Base-by-base conservation (phyloP, 2,113 vertebrate genomes). In the Sinocyclocheilus anophthalmus region DNA sequence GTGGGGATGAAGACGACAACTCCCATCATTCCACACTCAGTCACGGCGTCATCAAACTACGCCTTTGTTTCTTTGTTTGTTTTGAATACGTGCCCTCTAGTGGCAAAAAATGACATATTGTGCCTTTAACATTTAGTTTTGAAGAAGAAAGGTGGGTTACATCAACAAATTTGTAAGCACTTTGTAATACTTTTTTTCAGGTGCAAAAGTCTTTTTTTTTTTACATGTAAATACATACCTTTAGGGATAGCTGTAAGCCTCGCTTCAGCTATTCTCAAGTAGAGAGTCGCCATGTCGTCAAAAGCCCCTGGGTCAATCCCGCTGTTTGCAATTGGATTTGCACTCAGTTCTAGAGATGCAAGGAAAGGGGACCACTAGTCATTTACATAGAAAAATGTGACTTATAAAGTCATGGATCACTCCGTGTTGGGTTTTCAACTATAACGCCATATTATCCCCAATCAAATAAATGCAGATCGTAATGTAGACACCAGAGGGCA, bases 221-320 rank as follows among this genome's bases (percentile, higher is more conserved):
- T 55, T 72, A 61, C 0, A 59, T 0, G 3, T 77, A 45, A 7
- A 59, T 39, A 12, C 37, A 30, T 94, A 98, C 98, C 97, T 98
- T 99, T 99, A 84, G 98, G 98, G 84, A 99, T 57, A 37, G 96
- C 95, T 11, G 97, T 98, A 48, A 99, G 93, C 91, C 96, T 98
- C 30, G 97, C 96, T 91, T 99, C 97, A 80, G 98, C 96, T 53
- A 99, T 97, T 86, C 98, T 95, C 65, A 99, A 91, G 18, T 98
- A 98, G 20, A 96, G 96, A n/a, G 97, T 95, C 0, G 96, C 95
- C 91, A 99, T 92, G 42, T 96, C 96, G 87, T 98, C 96, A 59
- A 99, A 99, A 69, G 98, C 97, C 42, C 96, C 97, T 48, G 96
- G 92, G 86, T 97, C 96, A 84, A 99, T 98, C 26, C 97, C 98